Base-by-base conservation (phyloP, 2,888 invertebrate species). In the Leptothorax acervorum region DNA sequence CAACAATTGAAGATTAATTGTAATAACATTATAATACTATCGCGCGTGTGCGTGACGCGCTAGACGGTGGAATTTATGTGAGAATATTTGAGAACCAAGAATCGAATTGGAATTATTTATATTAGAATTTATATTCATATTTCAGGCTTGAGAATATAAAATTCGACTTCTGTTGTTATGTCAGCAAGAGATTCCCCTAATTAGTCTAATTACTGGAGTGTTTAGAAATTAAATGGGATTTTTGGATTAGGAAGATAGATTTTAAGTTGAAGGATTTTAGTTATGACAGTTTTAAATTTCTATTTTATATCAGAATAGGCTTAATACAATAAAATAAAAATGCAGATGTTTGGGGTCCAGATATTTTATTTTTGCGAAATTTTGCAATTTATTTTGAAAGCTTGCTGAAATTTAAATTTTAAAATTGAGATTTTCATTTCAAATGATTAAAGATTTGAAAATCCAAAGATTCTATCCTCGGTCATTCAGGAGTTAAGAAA, bases 1-100 rank as follows among this genome's bases (percentile, higher is more conserved):
- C 60, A 35, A 75, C 79, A 75, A 55, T 81, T 48, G 75, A 18
- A 81, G 75, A 81, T 81, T 81, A 81, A 81, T 81, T 75, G 79
- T 60, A 60, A 60, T 60, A 74, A 81, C 76, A 53, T 81, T 60
- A 60, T 12, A 39, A 57, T 60, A 48, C 48, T 48, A 48, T 51
- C 28, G 45, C 39, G 31, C 31, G 53, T 23, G 53, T 55, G 45
- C 12, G 66, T n/a, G 39, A 79, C 39, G 45, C 60, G 15, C 48
- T 60, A 48, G 12, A 23, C 31, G n/a, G 23, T 11, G 23, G 23
- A 23, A 60, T 78, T 78, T 45, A 45, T 23, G 15, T 31, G 53
- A 42, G 28, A 71, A 35, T 15, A 18, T 74, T 60, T 35, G 31
- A 31, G 9, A 15, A n/a, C 45, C n/a, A n/a, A 45, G 45, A 48